These are phyloP conservation scores for Hemithea aestivaria DNA, from an alignment of 2,888 invertebrate genomes.

Conservation along the genomic window DNA sequence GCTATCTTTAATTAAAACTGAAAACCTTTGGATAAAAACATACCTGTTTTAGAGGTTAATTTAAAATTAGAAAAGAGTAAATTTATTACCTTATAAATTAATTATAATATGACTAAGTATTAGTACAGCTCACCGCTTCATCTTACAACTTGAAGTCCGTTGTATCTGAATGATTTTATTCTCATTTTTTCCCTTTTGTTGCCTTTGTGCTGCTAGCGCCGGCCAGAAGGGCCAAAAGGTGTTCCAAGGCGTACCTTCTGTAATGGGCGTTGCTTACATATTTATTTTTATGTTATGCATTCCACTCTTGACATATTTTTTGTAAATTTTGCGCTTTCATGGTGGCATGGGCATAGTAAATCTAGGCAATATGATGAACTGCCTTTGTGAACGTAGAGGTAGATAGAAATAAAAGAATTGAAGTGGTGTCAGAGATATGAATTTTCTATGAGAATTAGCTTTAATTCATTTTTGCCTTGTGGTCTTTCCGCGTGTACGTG, in stretches of 20 bases:
- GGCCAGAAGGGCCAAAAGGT: conserved; percentile 70
- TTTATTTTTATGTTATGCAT: conserved; percentile 76
- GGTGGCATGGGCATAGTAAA: conserved; percentile 41
- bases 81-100: no score
- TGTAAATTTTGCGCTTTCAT: conserved; percentile 68
- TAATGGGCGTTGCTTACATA: conserved; percentile 72
- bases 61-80: no score
- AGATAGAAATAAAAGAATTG: no score
- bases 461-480: no score
- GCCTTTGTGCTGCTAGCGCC: conserved; percentile 75
- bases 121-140: conserved; percentile 17
- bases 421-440: no score
- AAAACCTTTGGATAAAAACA: no score
- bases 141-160: conserved; percentile 30
- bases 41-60: no score
- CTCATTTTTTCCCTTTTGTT: conserved; percentile 68
- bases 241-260: conserved; percentile 67
- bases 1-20: no score
- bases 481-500: no score
- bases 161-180: conserved; percentile 50
- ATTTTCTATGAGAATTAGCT: no score
- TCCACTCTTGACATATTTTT: conserved; percentile 69
- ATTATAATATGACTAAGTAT: no score
- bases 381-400: no score
- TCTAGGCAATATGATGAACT: neutral